A percentile compares a stretch with the other conserved stretches of the same genome.
Evolutionary conservation across 2,888 invertebrate species (phyloP).

Genomic region (Noctua pronuba): DNA sequence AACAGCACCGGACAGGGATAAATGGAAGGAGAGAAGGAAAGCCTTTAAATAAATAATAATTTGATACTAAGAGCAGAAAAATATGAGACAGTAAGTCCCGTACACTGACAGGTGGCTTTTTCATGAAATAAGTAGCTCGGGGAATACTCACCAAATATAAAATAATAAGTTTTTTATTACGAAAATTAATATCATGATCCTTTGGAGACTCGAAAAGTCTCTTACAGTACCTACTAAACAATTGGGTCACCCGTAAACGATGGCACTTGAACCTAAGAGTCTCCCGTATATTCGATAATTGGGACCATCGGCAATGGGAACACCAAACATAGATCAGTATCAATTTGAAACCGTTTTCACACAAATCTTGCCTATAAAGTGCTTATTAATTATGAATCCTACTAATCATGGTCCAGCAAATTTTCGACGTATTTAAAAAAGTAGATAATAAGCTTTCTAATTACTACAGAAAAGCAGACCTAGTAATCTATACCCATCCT

Average conservation of each 20-base stretch:
- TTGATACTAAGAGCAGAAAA: neutral
- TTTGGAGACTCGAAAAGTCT: neutral
- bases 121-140: neutral
- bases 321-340: neutral
- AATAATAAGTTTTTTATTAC: neutral
- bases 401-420: neutral
- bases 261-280: neutral
- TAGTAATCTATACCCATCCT: too few relatives aligned
- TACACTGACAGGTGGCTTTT: neutral
- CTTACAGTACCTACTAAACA: neutral
- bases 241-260: neutral
- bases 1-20: too few relatives aligned
- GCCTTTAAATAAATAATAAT: too few relatives aligned
- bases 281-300: neutral
- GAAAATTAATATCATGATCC: neutral
- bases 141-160: neutral
- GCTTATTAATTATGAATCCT: neutral
- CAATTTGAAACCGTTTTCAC: neutral
- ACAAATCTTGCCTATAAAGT: neutral
- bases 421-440: too few relatives aligned
- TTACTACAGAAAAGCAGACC: too few relatives aligned
- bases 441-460: too few relatives aligned
- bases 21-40: too few relatives aligned
- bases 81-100: neutral
- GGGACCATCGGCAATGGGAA: neutral